Conservation (phyloP, 2,888 invertebrate species). For the Leptopilina myrica region DNA sequence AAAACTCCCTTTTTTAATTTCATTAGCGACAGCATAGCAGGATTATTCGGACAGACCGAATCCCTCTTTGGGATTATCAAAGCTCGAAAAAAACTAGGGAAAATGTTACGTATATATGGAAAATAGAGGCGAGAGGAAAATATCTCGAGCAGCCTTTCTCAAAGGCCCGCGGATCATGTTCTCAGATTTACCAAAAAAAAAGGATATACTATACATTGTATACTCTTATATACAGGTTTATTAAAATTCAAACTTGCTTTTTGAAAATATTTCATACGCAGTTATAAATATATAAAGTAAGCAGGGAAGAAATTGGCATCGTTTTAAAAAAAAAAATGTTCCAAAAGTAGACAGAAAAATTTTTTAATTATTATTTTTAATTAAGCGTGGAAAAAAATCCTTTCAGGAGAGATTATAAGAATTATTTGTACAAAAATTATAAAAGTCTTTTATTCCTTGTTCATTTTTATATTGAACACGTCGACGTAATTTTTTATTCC, state of each 20-base stretch:
- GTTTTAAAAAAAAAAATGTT: no score
- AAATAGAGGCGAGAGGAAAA: constrained; percentile 56
- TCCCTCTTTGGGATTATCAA: constrained; percentile 71
- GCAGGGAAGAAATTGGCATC: not conserved
- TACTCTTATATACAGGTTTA: not conserved
- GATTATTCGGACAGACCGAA: constrained; percentile 68
- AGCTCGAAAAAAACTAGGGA: constrained; percentile 69
- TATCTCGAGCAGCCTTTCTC: constrained; percentile 44
- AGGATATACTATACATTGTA: not conserved
- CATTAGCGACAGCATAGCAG: constrained; percentile 73
- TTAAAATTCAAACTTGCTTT: not conserved
- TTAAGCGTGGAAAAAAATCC: not conserved
- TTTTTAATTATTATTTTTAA: constrained; percentile 30
- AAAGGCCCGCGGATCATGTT: constrained; percentile 19
- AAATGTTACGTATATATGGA: constrained; percentile 53
- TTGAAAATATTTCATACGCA: no score
- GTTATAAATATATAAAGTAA: no score
- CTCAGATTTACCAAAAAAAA: constrained; percentile 7
- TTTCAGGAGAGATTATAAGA: constrained; percentile 24
- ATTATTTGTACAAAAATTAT: constrained; percentile 24
- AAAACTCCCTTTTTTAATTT: constrained; percentile 67
- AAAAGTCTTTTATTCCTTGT: constrained; percentile 24
- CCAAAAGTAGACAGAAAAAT: not conserved
- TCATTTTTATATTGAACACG: constrained; percentile 13
- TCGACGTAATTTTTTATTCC: constrained; percentile 30